Evolutionary conservation across 2,797 vertebrate genomes (phyloP), one percentile per base, ranked within the genome.

Genomic region (Schizothorax lantsangensis): DNA sequence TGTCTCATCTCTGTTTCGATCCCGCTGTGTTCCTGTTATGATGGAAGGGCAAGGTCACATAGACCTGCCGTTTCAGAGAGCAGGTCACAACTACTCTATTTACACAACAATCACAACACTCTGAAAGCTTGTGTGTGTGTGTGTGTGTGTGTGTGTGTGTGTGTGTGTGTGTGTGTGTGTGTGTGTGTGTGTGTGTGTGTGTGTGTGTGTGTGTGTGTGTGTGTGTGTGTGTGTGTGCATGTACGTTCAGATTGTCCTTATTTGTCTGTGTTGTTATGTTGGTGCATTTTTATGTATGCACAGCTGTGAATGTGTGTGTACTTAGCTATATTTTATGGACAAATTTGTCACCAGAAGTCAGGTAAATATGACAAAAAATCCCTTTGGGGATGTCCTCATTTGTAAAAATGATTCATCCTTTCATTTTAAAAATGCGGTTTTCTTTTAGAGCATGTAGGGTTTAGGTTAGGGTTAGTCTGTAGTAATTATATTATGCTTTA

Each of bases 31-130:
- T 74, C 84, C 62, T 78, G 59, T 78, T 73, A 59, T 62, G 40
- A 66, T 23, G 64, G 86, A 90, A 87, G 87, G 79, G 86, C 73
- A 88, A 84, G 79, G 85, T 80, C 75, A 79, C 38, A 23, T 3
- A 79, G 59, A 71, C 64, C 66, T 83, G 84, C 54, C 57, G 36
- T 49, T 82, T 79, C 17, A 81, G 81, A 85, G 57, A 82, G 47
- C 79, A 30, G 59, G 26, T 78, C 59, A 78, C 36, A 84, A 78
- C 43, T 69, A 30, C 59, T 54, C 73, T 78, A 49, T 78, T 84
- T 84, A 21, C 62, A 77, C 21, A 77, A 17, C 38, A 71, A n/a
- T 80, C 49, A 43, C 8, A 73, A 43, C 49, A 59, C 62, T 81
- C 36, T 84, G 40, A 64, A 64, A 21, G 57, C 57, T 57, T 40